phyloP scores from a whole-genome alignment of 2,113 vertebrate genomes.

The Tetrao urogallus region DNA sequence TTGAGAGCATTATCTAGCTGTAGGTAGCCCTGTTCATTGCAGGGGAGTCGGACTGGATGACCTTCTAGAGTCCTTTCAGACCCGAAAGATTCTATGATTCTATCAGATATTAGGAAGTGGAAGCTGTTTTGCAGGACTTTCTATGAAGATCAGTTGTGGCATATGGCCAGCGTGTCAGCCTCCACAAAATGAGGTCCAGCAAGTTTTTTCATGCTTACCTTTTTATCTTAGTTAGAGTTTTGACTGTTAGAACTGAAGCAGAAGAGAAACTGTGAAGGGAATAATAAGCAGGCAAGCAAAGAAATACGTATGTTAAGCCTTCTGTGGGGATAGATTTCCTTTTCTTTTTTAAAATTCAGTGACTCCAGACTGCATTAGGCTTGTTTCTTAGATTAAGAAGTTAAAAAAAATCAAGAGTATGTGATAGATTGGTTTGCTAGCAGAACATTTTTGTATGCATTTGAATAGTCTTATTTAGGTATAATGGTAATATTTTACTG shows the following conservation, averaged over 20 bases:
- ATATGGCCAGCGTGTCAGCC: conserved; percentile 12
- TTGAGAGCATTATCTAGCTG: background rate
- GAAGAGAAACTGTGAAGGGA: background rate
- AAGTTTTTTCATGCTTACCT: conserved; percentile 19
- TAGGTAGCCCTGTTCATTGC: too few relatives aligned
- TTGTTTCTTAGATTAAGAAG: background rate
- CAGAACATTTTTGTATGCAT: background rate
- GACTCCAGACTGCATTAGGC: background rate
- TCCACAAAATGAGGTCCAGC: conserved; percentile 16
- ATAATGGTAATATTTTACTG: background rate
- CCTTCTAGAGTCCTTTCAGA: too few relatives aligned
- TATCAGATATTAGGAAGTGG: background rate
- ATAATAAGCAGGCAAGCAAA: background rate
- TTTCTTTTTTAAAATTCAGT: background rate
- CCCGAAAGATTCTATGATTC: too few relatives aligned
- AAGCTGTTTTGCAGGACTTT: conserved; percentile 22
- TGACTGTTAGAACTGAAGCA: conserved; percentile 5
- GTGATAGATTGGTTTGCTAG: background rate
- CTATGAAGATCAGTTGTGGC: conserved; percentile 6
- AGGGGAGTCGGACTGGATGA: too few relatives aligned
- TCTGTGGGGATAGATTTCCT: background rate
- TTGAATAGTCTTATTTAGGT: background rate
- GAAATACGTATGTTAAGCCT: conserved; percentile 11
- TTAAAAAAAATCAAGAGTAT: background rate
- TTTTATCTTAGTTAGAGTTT: conserved; percentile 33